Percentiles rank a stretch among this genome's conserved stretches.
phyloP scores from a whole-genome alignment of 2,797 vertebrate genomes.

The Knipowitschia caucasica region DNA sequence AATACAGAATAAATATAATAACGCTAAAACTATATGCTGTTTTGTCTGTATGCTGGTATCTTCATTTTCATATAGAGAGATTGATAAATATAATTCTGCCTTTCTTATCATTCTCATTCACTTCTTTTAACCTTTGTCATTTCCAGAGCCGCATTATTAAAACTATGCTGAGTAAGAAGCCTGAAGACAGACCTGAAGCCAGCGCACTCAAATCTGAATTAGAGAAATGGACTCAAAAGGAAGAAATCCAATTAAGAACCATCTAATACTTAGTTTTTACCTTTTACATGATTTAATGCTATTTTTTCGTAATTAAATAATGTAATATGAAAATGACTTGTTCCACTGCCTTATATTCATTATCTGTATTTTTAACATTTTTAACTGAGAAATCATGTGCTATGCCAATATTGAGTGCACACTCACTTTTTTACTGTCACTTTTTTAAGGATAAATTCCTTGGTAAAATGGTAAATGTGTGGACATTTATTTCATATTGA shows the following conservation, averaged over 20 bases:
- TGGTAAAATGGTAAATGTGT: neutral
- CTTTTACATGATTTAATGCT: no score
- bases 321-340: neutral
- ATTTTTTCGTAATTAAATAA: no score
- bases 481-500: neutral
- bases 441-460: neutral
- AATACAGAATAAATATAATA: no score
- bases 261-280: constrained; percentile 36
- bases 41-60: no score
- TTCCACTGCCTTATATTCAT: neutral
- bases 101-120: neutral
- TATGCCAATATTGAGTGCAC: neutral
- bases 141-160: constrained; percentile 56
- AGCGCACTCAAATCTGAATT: constrained; percentile 27
- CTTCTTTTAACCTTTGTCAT: neutral
- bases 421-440: no score
- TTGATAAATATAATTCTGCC: no score
- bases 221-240: neutral
- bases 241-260: neutral
- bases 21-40: no score
- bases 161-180: constrained; percentile 48
- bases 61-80: no score
- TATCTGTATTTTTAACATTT: neutral
- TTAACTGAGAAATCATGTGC: neutral
- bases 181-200: constrained; percentile 59